Base-by-base conservation (phyloP, 2,888 invertebrate species). In the Anoncus sp. region DNA sequence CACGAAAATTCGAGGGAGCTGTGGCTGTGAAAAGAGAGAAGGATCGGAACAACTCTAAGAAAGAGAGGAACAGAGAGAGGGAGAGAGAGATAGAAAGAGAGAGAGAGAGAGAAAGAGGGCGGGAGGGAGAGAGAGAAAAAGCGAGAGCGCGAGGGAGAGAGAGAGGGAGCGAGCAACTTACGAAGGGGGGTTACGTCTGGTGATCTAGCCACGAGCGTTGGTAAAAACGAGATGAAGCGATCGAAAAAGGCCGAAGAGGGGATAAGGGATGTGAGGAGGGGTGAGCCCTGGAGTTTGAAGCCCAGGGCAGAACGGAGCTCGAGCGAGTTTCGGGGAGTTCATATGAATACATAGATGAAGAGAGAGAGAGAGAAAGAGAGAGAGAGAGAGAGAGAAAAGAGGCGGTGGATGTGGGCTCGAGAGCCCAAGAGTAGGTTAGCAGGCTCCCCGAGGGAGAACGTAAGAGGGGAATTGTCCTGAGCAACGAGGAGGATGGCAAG, bases 401-500 rank as follows among this genome's bases (percentile, higher is more conserved):
- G 79, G 55, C 66, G 69, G 67, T 76, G 77, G 77, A 77, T 77
- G 75, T 66, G 75, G 75, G 80, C 81, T 69, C 57, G 63, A 57
- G 81, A 83, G 71, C 43, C 75, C 57, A 76, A 84, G 86, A 87
- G 85, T 90, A 89, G 90, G 90, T 89, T 90, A 90, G 87, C 88
- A 87, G 90, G 89, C 87, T 86, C 85, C 83, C 83, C 77, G 85
- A 87, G 86, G 84, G 84, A 88, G 88, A 89, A 80, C 85, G 82
- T 81, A 82, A 80, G 79, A 86, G 83, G 81, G 83, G 82, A 72
- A 84, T 80, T 85, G 85, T 86, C 84, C 84, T 82, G 84, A 80
- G 75, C 86, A 87, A 87, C 83, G 87, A 88, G 87, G 82, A 90
- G 85, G 90, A 90, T 55, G 85, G 89, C 90, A 90, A 90, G 90